Percentiles rank a stretch among this genome's conserved stretches.
These are phyloP conservation scores for Drosophila rufa DNA, from an alignment of 1,140 invertebrate genomes.

Conservation along the genomic window DNA sequence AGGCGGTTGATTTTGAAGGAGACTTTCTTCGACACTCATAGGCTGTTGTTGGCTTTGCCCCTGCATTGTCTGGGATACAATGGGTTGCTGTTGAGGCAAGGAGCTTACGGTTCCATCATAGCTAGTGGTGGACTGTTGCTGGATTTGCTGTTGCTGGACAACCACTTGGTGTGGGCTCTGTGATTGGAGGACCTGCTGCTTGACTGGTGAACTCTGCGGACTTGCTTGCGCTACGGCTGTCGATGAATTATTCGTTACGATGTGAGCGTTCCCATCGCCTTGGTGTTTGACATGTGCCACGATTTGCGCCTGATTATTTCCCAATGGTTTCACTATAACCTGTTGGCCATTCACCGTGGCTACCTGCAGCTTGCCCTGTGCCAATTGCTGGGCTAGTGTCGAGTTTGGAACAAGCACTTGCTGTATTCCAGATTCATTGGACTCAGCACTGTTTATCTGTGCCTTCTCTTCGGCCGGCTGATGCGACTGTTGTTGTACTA, in stretches of 20 bases:
- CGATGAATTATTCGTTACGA: conserved; percentile 73
- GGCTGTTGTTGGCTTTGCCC: conserved; percentile 56
- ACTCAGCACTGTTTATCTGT: conserved; percentile 49
- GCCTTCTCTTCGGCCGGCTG: conserved; percentile 57
- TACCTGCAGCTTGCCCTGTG: conserved; percentile 92
- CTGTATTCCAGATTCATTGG: conserved; percentile 73
- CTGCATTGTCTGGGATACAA: conserved; percentile 33
- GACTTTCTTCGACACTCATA: conserved; percentile 89
- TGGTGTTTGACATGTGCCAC: conserved; percentile 88
- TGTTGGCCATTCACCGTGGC: conserved; percentile 93
- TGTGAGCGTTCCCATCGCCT: conserved; percentile 82
- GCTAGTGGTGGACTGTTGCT: conserved; percentile 37
- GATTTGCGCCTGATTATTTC: conserved; percentile 90
- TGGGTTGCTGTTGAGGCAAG: conserved; percentile 34
- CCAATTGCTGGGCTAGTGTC: conserved; percentile 90
- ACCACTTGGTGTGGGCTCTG: conserved; percentile 69
- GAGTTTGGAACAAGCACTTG: conserved; percentile 92
- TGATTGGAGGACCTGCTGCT: conserved; percentile 52
- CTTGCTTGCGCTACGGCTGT: conserved; percentile 49
- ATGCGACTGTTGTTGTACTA: conserved; percentile 65
- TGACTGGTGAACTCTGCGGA: conserved; percentile 66
- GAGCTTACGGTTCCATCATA: conserved; percentile 28
- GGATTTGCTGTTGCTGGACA: conserved; percentile 50
- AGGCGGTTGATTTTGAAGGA: conserved; percentile 91
- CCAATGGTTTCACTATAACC: conserved; percentile 90